Conservation (phyloP, 2,888 invertebrate genomes). For the Cerceris rybyensis region DNA sequence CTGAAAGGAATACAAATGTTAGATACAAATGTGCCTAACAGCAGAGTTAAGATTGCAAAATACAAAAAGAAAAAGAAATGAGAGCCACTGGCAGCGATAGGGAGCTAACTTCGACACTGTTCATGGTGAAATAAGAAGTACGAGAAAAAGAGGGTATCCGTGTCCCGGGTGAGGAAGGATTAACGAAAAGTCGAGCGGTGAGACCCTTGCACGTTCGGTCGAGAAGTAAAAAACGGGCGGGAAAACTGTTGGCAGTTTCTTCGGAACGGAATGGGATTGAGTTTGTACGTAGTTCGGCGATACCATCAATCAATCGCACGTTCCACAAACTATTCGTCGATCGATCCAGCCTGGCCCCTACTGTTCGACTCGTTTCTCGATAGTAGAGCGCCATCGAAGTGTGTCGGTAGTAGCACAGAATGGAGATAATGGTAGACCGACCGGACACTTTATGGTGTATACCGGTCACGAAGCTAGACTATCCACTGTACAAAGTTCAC, state of each 20-base stretch:
- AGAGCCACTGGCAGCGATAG: too few relatives aligned
- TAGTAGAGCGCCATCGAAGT: constrained; percentile 20
- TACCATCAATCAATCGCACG: constrained; percentile 54
- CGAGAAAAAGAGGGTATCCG: too few relatives aligned
- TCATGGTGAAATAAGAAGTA: too few relatives aligned
- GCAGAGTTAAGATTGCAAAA: too few relatives aligned
- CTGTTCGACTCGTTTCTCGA: constrained; percentile 39
- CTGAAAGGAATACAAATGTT: too few relatives aligned
- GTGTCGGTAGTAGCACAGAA: not conserved
- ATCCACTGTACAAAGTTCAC: too few relatives aligned
- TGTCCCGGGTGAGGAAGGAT: too few relatives aligned
- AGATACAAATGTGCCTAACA: too few relatives aligned
- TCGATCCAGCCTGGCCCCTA: constrained; percentile 39
- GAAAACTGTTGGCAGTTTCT: not conserved
- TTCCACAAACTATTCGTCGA: constrained; percentile 53
- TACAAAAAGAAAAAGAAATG: too few relatives aligned
- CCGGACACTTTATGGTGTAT: too few relatives aligned
- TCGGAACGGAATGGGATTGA: constrained; percentile 15
- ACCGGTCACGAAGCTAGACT: too few relatives aligned
- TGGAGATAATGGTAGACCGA: not conserved
- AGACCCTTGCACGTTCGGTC: not conserved
- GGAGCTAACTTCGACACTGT: too few relatives aligned
- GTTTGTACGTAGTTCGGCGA: constrained; percentile 22
- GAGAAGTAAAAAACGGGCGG: not conserved
- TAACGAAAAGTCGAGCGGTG: not conserved